Percentiles rank a stretch among this genome's conserved stretches.
These are phyloP conservation scores for Oscarella lobularis DNA, from an alignment of 37 sponge, comb jelly and placozoan genomes.

Conservation along the genomic window DNA sequence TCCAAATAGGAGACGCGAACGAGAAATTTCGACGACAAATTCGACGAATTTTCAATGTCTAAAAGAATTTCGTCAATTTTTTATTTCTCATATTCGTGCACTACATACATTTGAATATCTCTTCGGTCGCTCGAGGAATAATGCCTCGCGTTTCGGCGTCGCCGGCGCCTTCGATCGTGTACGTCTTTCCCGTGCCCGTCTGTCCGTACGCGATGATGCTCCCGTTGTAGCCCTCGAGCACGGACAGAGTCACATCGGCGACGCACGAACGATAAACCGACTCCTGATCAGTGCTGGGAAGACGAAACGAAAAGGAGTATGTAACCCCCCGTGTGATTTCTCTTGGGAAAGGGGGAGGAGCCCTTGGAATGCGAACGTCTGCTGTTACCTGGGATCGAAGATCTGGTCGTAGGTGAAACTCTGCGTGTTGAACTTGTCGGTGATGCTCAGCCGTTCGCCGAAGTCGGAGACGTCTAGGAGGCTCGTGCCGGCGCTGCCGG, in stretches of 20 bases:
- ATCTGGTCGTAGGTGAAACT: conserved; percentile 36
- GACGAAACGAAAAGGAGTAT: too few relatives aligned
- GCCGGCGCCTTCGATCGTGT: conserved; percentile 65
- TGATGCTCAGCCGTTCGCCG: conserved; percentile 16
- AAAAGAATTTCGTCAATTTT: background rate
- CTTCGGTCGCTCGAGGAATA: conserved; percentile 66
- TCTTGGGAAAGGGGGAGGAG: too few relatives aligned
- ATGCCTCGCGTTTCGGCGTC: conserved; percentile 36
- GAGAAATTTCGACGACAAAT: conserved; percentile 41
- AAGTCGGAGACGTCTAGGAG: conserved; percentile 26
- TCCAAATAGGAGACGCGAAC: conserved; percentile 66
- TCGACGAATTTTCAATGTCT: conserved; percentile 57
- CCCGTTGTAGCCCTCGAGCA: conserved; percentile 80
- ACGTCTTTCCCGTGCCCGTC: conserved; percentile 82
- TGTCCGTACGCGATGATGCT: conserved; percentile 91
- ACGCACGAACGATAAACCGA: conserved; percentile 36
- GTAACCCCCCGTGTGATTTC: too few relatives aligned
- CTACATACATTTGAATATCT: conserved; percentile 64
- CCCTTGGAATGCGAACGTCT: too few relatives aligned
- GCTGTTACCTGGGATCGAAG: conserved; percentile 24
- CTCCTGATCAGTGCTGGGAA: conserved; percentile 38
- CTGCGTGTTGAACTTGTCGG: conserved; percentile 25
- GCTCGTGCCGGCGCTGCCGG: background rate
- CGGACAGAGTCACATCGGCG: conserved; percentile 37
- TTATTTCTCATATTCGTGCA: background rate